These are phyloP conservation scores for Acrobasis consociella DNA, from an alignment of 2,888 invertebrate species.

Conservation along the genomic window DNA sequence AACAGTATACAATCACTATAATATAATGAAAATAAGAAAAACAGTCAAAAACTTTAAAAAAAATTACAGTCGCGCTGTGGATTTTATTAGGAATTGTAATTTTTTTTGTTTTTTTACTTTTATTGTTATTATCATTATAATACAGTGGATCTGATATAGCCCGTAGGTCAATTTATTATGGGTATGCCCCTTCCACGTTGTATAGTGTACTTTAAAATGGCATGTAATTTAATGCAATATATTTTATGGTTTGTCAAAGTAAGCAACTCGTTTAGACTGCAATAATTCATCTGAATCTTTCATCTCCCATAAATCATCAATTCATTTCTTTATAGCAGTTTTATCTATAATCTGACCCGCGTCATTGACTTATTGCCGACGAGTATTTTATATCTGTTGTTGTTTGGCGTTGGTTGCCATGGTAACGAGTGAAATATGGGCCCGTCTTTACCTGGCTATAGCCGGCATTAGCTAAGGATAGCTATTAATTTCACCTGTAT, in stretches of 20 bases:
- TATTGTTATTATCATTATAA: too few relatives aligned
- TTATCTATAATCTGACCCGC: constrained; percentile 14
- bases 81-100: too few relatives aligned
- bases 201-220: too few relatives aligned
- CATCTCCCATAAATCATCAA: constrained; percentile 10
- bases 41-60: too few relatives aligned
- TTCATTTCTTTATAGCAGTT: constrained; percentile 17
- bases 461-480: constrained; percentile 73
- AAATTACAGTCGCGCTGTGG: too few relatives aligned
- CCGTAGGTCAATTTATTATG: too few relatives aligned
- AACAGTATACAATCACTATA: too few relatives aligned
- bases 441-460: constrained; percentile 67
- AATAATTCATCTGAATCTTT: neutral
- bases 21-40: too few relatives aligned
- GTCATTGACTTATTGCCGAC: constrained; percentile 30
- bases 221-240: neutral
- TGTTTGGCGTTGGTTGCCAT: constrained; percentile 73
- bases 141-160: too few relatives aligned
- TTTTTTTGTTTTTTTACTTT: too few relatives aligned
- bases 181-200: too few relatives aligned
- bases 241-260: neutral
- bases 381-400: constrained; percentile 42
- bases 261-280: neutral
- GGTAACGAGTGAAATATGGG: constrained; percentile 74
- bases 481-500: constrained; percentile 62